A percentile compares a stretch with the other conserved stretches of the same genome.
phyloP scores from a whole-genome alignment of 2,113 vertebrate genomes.

The Vicugna pacos region DNA sequence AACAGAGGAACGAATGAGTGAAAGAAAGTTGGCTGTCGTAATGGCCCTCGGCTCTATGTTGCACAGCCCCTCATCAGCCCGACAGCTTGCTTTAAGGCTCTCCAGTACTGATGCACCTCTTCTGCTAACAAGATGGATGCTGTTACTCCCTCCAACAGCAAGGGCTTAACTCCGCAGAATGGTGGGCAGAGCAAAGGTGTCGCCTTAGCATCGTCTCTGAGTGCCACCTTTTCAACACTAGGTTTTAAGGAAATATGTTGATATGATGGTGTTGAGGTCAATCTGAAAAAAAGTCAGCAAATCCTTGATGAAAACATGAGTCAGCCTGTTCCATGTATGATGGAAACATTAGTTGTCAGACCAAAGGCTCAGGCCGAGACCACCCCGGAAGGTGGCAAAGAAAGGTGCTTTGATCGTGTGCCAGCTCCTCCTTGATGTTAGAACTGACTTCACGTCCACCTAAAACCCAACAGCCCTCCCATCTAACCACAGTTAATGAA shows the following conservation, averaged over 20 bases:
- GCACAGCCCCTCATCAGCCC: neutral
- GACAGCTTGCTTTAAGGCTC: neutral
- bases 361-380: neutral
- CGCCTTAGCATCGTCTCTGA: neutral
- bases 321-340: neutral
- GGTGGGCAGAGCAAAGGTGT: accelerated
- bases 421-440: neutral
- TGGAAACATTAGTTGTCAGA: neutral
- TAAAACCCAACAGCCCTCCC: neutral
- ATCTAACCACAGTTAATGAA: neutral
- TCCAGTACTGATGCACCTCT: neutral
- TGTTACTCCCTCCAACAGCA: neutral
- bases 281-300: slow-evolving; percentile 13
- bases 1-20: neutral
- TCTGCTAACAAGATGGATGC: neutral
- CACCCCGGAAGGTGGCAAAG: slow-evolving; percentile 4
- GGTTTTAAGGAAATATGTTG: neutral
- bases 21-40: neutral
- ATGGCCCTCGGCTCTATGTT: neutral
- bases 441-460: neutral
- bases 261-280: neutral
- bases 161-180: neutral
- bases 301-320: neutral
- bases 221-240: neutral
- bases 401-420: neutral